Percentiles rank a stretch among this genome's conserved stretches.
phyloP scores from a whole-genome alignment of 2,888 invertebrate species.

The Macrosoma leucophasiata region DNA sequence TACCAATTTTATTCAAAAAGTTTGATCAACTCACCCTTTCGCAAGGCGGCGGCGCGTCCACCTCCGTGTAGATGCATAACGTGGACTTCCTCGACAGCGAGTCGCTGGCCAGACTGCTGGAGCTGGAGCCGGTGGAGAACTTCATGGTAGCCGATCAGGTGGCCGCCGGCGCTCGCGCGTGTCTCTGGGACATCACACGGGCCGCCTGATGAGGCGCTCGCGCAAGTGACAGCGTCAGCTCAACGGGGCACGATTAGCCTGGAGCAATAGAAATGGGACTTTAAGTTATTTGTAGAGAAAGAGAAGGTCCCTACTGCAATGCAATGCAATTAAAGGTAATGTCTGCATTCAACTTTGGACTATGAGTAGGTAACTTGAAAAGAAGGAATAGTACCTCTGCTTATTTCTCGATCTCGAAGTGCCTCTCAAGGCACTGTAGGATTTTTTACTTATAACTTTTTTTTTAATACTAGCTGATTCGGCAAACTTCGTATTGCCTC shows the following conservation, averaged over 20 bases:
- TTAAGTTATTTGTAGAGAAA: no score
- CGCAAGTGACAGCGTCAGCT: conserved; percentile 38
- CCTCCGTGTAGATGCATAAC: conserved; percentile 79
- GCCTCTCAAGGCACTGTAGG: no score
- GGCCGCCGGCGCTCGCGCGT: conserved; percentile 60
- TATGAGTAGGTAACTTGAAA: no score
- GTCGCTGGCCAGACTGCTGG: conserved; percentile 80
- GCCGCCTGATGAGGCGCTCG: conserved; percentile 29
- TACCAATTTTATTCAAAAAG: no score
- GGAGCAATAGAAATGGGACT: conserved; percentile 37
- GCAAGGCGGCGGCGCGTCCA: conserved; percentile 61
- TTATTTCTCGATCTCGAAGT: no score
- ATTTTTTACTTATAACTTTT: no score
- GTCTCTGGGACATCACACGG: conserved; percentile 66
- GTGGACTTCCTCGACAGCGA: conserved; percentile 79
- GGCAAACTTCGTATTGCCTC: no score
- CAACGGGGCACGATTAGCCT: conserved; percentile 53
- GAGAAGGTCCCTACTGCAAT: no score
- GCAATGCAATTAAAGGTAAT: no score
- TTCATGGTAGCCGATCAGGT: conserved; percentile 70
- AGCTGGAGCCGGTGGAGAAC: conserved; percentile 79
- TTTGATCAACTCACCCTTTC: conserved; percentile 69
- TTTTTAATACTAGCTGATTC: no score
- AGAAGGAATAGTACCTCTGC: no score
- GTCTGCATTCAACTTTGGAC: no score